Base-by-base conservation (phyloP, 2,113 vertebrate species). In the Emydocephalus ijimae region DNA sequence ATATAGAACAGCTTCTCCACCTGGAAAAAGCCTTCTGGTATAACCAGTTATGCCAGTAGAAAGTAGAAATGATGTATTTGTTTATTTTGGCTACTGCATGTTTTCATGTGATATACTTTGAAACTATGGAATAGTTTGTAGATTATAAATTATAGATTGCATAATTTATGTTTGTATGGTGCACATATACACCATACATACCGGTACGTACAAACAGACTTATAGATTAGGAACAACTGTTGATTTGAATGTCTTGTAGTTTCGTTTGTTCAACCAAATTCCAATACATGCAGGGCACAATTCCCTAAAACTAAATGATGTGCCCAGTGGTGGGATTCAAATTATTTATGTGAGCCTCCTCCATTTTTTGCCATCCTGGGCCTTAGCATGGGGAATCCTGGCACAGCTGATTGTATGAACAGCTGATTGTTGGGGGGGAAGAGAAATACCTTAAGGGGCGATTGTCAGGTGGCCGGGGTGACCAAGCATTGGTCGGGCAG, bases 31-130 rank as follows among this genome's bases (percentile, higher is more conserved):
- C 55, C 24, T 24, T 23, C 6, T 74, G 48, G 29, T 48, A 88
- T 50, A 1, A 93, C 23, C 86, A 90, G 10, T 21, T 54, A 89
- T 88, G 23, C 55, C 48, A 56, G 20, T 34, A 11, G 86, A 59
- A 26, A 92, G 0, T 23, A 91, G 34, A 26, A 24, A 50, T 85
- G 55, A 55, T 59, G 0, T 4, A 61, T 4, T 0, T 0, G 11
- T 91, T 23, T 0, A 86, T 3, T n/a, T 90, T 94, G 56, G 81
- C n/a, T 89, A 45, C 74, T 9, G 0, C 48, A 0, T 89, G 1
- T 89, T 90, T 92, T 92, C 34, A 57, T 50, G 24, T 61, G 85
- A 9, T 89, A 74, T 29, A 61, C 23, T 50, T 59, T 54, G 55
- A 48, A 92, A 86, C 85, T 92, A 52, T n/a, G 24, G 20, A 89